A percentile compares a stretch with the other conserved stretches of the same genome.
Conservation (phyloP, 2,113 vertebrate genomes). For the Actenoides lindsayi region DNA sequence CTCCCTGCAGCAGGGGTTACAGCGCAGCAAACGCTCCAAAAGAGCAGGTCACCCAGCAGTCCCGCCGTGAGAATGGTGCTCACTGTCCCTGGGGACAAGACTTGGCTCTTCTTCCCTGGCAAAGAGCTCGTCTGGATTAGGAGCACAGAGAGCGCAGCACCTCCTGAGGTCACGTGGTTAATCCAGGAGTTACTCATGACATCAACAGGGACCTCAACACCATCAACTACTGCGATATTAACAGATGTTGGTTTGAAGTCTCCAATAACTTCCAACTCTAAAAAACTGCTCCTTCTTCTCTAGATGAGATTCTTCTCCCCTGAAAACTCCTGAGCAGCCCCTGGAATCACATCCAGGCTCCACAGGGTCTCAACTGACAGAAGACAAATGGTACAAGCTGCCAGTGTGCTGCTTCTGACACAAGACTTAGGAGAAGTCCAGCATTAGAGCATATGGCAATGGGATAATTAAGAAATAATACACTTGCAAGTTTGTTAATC, state of each 20-base stretch:
- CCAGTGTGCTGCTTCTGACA: neutral
- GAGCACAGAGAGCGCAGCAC: neutral
- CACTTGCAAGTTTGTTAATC: neutral
- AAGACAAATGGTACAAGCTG: neutral
- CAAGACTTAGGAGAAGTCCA: neutral
- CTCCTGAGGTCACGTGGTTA: neutral
- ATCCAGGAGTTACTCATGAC: accelerated
- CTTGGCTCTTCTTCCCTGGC: neutral
- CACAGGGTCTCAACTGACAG: neutral
- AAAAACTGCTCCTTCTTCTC: neutral
- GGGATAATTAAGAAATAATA: neutral
- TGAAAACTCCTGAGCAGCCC: neutral
- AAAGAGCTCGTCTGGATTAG: accelerated
- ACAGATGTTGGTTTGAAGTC: neutral
- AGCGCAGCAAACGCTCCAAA: neutral
- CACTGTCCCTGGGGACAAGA: neutral
- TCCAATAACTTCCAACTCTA: neutral
- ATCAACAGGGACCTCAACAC: neutral
- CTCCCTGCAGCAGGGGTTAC: accelerated
- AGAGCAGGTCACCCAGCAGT: neutral
- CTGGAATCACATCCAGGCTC: neutral
- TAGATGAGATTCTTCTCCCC: neutral
- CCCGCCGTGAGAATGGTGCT: neutral
- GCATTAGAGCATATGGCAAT: neutral
- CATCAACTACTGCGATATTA: accelerated